Evolutionary conservation across 2,888 invertebrate genomes (phyloP).

Genomic region (Diaperis boleti): DNA sequence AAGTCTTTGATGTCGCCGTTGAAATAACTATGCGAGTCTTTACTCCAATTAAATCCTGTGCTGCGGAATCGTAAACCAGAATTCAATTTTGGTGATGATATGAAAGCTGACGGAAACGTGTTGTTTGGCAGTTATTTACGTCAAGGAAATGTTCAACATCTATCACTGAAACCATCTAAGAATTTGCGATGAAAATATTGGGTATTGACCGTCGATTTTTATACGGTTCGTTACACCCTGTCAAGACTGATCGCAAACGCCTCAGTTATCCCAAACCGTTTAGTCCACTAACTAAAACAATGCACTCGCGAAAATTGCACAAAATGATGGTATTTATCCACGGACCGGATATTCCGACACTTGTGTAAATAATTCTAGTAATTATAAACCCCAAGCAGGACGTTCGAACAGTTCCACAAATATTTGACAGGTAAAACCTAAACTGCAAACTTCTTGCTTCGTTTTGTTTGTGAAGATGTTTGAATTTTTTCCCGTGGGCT

Average conservation of each 20-base stretch:
- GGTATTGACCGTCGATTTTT: slow-evolving; percentile 43
- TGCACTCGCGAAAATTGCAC: slow-evolving; percentile 30
- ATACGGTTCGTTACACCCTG: slow-evolving; percentile 43
- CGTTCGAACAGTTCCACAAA: slow-evolving; percentile 31
- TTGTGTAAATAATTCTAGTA: slow-evolving; percentile 37
- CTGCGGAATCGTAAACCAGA: slow-evolving; percentile 24
- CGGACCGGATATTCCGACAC: slow-evolving; percentile 27
- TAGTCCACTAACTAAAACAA: slow-evolving; percentile 14
- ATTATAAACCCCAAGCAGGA: slow-evolving; percentile 35
- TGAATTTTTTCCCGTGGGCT: not conserved
- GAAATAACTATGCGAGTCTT: slow-evolving; percentile 20
- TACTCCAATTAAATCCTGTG: slow-evolving; percentile 8
- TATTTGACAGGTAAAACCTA: slow-evolving; percentile 20
- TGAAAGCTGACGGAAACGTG: slow-evolving; percentile 40
- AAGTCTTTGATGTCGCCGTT: slow-evolving; percentile 28
- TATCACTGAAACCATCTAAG: slow-evolving; percentile 41
- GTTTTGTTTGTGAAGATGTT: not conserved
- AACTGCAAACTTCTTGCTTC: slow-evolving; percentile 9
- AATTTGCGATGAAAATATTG: slow-evolving; percentile 41
- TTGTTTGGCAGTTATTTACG: slow-evolving; percentile 44
- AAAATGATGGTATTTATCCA: slow-evolving; percentile 13
- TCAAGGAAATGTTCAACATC: slow-evolving; percentile 43
- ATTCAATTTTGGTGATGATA: slow-evolving; percentile 36
- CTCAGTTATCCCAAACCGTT: slow-evolving; percentile 33
- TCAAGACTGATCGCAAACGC: slow-evolving; percentile 40